Percentiles rank a stretch among this genome's conserved stretches.
Conservation (phyloP, 2,888 invertebrate genomes). For the Trichogramma evanescens region DNA sequence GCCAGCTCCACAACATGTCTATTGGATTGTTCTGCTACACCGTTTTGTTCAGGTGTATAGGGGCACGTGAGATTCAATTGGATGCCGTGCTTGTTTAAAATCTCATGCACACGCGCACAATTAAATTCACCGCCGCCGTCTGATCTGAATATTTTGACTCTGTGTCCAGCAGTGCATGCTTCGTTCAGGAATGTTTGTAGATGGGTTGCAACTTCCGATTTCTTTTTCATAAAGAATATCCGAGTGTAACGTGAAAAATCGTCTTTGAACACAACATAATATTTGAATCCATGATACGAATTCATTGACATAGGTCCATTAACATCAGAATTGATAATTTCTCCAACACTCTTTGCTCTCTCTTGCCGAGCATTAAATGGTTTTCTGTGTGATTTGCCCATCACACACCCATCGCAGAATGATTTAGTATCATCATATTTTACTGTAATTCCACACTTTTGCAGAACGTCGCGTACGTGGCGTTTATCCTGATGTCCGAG, state of each 20-base stretch:
- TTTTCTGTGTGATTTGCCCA: slow-evolving; percentile 21
- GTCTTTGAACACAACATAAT: slow-evolving; percentile 25
- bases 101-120: too few relatives aligned
- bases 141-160: too few relatives aligned
- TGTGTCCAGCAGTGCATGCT: too few relatives aligned
- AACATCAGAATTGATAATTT: slow-evolving; percentile 26
- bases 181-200: too few relatives aligned
- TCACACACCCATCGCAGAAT: slow-evolving; percentile 22
- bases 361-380: slow-evolving; percentile 15
- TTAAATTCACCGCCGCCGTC: too few relatives aligned
- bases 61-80: too few relatives aligned
- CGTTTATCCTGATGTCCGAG: slow-evolving; percentile 27
- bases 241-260: slow-evolving; percentile 24
- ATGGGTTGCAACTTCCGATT: too few relatives aligned
- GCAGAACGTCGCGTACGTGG: slow-evolving; percentile 26
- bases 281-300: slow-evolving; percentile 24
- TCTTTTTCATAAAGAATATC: too few relatives aligned
- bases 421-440: slow-evolving; percentile 22
- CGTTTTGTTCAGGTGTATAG: too few relatives aligned
- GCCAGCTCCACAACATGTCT: too few relatives aligned
- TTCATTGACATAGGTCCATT: slow-evolving; percentile 25
- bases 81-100: too few relatives aligned
- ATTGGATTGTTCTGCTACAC: too few relatives aligned
- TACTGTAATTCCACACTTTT: slow-evolving; percentile 21
- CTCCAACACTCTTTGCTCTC: slow-evolving; percentile 23